phyloP scores from a whole-genome alignment of 2,888 invertebrate genomes.

The Diarsia brunnea region DNA sequence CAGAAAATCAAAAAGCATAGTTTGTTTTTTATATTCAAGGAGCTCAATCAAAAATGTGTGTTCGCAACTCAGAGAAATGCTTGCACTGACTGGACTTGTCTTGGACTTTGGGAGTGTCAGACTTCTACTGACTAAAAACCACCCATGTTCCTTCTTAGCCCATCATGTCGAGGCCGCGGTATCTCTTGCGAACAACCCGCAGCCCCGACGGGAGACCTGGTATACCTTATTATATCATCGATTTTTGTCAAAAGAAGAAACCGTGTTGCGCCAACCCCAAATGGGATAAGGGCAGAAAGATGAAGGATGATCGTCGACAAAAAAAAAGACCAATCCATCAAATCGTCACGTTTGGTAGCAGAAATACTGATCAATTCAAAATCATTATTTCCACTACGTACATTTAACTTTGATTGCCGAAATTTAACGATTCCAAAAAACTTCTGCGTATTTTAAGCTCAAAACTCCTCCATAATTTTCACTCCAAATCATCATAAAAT shows the following conservation, averaged over 20 bases:
- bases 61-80: background rate
- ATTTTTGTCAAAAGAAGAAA: too few species aligned
- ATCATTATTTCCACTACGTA: background rate
- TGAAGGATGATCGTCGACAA: too few species aligned
- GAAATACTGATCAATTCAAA: background rate
- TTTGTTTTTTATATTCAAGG: background rate
- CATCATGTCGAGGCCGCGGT: too few species aligned
- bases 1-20: background rate
- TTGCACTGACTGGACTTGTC: background rate
- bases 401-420: background rate
- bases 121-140: too few species aligned
- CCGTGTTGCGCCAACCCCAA: too few species aligned
- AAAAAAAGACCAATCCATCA: background rate
- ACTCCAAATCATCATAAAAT: constrained; percentile 51
- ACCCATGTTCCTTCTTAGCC: too few species aligned
- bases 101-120: too few species aligned
- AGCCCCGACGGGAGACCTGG: too few species aligned
- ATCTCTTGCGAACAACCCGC: too few species aligned
- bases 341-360: background rate
- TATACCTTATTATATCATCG: too few species aligned
- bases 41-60: background rate
- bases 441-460: background rate
- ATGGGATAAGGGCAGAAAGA: too few species aligned
- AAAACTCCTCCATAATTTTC: constrained; percentile 8
- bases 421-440: background rate